These are phyloP conservation scores for Campylorhamphus procurvoides DNA, from an alignment of 2,113 vertebrate genomes.

Conservation along the genomic window DNA sequence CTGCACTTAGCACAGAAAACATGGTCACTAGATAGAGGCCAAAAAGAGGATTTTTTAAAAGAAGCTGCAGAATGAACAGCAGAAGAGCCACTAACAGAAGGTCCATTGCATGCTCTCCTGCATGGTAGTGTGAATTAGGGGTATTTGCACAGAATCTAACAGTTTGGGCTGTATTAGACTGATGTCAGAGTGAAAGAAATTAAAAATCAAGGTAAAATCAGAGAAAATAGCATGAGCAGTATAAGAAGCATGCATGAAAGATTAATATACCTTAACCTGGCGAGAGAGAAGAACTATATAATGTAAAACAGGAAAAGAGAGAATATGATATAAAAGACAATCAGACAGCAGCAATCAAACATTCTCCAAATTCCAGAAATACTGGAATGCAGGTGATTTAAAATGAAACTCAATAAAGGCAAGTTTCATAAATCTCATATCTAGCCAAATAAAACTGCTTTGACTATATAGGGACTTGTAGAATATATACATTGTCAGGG, in stretches of 20 bases:
- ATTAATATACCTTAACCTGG: background rate
- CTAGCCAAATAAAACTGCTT: background rate
- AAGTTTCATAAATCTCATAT: background rate
- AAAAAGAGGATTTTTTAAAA: background rate
- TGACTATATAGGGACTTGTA: background rate
- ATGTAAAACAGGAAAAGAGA: background rate
- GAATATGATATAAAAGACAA: rapidly evolving
- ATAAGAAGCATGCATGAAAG: background rate
- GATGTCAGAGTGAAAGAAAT: background rate
- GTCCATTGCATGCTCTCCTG: background rate
- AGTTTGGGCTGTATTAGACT: background rate
- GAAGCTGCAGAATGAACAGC: background rate
- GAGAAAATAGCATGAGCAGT: background rate
- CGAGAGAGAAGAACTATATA: background rate
- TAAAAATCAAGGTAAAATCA: background rate
- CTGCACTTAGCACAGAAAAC: background rate
- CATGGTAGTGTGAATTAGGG: background rate
- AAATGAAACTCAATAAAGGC: background rate
- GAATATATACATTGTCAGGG: background rate
- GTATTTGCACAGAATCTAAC: background rate
- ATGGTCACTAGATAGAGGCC: background rate
- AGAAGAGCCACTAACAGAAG: background rate
- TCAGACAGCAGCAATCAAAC: background rate
- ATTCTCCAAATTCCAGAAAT: background rate
- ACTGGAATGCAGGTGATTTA: background rate